These are phyloP conservation scores for Sinocyclocheilus maitianheensis DNA, from an alignment of 2,113 vertebrate genomes.

Conservation along the genomic window DNA sequence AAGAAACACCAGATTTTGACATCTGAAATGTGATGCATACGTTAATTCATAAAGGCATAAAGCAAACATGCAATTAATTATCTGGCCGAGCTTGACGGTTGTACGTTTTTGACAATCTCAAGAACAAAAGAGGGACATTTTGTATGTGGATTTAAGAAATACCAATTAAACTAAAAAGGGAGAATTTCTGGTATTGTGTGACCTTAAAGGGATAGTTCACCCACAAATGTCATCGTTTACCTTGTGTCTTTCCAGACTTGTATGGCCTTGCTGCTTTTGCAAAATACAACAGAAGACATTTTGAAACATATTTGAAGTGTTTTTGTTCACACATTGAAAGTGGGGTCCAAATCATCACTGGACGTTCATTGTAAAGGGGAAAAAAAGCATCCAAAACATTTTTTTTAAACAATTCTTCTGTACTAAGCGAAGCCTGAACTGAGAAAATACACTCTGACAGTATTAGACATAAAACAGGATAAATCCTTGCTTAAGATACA, in stretches of 20 bases:
- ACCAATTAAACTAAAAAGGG: background rate
- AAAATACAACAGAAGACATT: background rate
- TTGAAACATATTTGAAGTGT: background rate
- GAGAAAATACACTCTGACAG: background rate
- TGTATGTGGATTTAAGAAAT: background rate
- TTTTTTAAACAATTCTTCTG: background rate
- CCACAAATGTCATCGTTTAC: background rate
- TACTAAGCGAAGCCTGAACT: background rate
- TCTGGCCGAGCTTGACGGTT: background rate
- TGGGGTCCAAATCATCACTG: background rate
- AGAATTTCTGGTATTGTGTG: background rate
- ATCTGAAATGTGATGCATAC: background rate
- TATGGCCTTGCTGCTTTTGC: background rate
- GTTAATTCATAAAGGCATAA: background rate
- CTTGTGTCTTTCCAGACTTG: background rate
- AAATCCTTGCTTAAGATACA: background rate
- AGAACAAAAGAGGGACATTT: background rate
- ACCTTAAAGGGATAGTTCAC: background rate
- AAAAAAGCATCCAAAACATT: background rate
- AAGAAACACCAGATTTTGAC: background rate
- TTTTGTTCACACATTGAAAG: background rate
- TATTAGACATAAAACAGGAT: background rate
- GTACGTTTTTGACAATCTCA: background rate
- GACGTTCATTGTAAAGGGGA: background rate
- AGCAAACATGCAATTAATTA: background rate